Evolutionary conservation across 1,140 invertebrate species (phyloP), one percentile per base, ranked within the genome.

Genomic region (Drosophila kohkoa): DNA sequence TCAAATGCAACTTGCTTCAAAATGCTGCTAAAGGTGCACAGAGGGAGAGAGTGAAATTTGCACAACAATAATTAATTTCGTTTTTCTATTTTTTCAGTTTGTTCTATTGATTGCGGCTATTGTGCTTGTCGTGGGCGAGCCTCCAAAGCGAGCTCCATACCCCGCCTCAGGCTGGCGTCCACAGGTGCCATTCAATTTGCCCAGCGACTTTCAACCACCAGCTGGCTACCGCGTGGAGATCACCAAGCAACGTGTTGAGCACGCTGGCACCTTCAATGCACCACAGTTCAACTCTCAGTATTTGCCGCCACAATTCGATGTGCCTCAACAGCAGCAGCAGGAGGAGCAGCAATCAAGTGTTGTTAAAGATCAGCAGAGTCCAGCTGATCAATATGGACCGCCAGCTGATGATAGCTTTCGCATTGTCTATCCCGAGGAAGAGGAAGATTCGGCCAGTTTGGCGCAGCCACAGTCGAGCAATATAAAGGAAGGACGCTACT

Each of bases 141-240:
- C 46, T 1, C 57, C 73, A 0, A 30, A 2, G 7, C n/a, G 58
- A 45, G 81, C 77, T 2, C 83, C 87, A 1, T 92, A 92, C 75
- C 63, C 89, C 1, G 48, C 91, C 0, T 10, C 79, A 15, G 91
- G 91, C 13, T 92, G 83, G 90, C 87, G 88, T 5, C 91, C 91
- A 1, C 51, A 57, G 10, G 69, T 79, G 55, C 87, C 90, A 0
- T 92, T 92, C 20, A 68, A 82, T 25, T 41, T 90, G n/a, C 86
- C 89, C 8, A 52, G 57, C 5, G 75, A 83, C 60, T 73, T 63
- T 30, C 25, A 55, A 10, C 54, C 67, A 1, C 63, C 70, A 1
- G n/a, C 38, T 8, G 66, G 58, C 0, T 41, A 68, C 0, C 48
- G 16, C n/a, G 59, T 92, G 8, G 80, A 92, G 59, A 79, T 92